Evolutionary conservation across 2,113 vertebrate species (phyloP).

Genomic region (Sturnus vulgaris): DNA sequence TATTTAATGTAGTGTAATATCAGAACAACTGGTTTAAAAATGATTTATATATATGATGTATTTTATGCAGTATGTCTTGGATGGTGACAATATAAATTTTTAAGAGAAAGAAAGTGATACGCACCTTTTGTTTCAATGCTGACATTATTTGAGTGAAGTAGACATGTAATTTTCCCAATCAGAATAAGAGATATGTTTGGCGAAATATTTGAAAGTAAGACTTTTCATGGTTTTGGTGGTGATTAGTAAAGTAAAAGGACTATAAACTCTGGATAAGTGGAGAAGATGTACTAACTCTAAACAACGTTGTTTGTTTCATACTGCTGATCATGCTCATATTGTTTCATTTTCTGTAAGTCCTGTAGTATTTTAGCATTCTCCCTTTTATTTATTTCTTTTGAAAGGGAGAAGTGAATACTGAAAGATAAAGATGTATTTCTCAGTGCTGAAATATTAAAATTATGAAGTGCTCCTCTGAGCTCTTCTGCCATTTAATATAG

Average conservation of each 20-base stretch:
- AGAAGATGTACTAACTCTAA: background rate
- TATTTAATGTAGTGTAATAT: background rate
- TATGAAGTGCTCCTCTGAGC: background rate
- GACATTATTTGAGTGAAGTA: background rate
- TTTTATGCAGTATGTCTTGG: background rate
- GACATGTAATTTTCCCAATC: background rate
- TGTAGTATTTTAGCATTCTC: background rate
- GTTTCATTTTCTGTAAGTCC: background rate
- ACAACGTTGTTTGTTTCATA: background rate
- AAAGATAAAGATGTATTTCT: background rate
- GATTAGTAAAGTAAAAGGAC: background rate
- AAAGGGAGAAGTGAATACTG: background rate
- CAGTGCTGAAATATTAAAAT: conserved; percentile 37
- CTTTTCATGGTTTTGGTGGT: background rate
- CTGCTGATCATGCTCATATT: background rate
- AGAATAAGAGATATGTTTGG: background rate
- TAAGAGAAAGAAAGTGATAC: background rate
- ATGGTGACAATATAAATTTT: background rate
- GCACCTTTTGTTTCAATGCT: background rate
- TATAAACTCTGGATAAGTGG: background rate
- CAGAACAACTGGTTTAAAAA: background rate
- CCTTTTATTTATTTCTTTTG: background rate
- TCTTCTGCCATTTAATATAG: background rate
- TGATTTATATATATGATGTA: background rate
- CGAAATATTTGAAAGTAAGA: background rate